Evolutionary conservation across 2,888 invertebrate species (phyloP), one percentile per base, ranked within the genome.

Genomic region (Eupithecia pulchellata): DNA sequence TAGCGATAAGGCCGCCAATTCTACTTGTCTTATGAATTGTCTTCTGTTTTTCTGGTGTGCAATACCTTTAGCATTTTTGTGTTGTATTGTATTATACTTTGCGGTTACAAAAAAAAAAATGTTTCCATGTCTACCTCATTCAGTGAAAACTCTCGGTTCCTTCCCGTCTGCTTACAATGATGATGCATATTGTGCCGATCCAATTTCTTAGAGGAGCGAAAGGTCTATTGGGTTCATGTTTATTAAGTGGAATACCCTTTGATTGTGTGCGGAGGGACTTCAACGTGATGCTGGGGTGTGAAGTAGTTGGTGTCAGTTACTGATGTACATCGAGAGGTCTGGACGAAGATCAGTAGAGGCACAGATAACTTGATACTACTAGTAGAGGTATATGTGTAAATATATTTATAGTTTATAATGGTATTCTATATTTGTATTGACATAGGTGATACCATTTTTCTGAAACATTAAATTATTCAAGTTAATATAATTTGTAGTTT

Each of bases 161-260:
- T 20, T 20, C 20, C 25, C 52, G 52, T 14, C 25, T 52, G 25
- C 52, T 25, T 25, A 52, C 25, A 13, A 57, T 57, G 57, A 57
- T 55, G 0, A 55, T 57, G 8, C 57, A 29, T 57, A 57, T 57
- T 2, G 2, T 29, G 30, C 17, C 25, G 60, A 62, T 69, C 63
- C 69, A 62, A 69, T 73, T 67, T 64, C 57, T 60, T 64, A 25
- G 58, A 34, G 47, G 47, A 52, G 27, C 29, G 34, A 64, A 55
- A 64, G 69, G 72, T 67, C 66, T 61, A 47, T 64, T 64, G 72
- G 69, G 57, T 72, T 67, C 67, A 73, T 73, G 72, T 73, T 69
- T 73, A 67, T 69, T 73, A 69, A 69, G 72, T 72, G 69, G 66
- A 69, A 32, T 47, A 61, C 55, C 66, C 69, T 73, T 73, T 73